Evolutionary conservation across 1,140 invertebrate species (phyloP), one percentile per base, ranked within the genome.

Genomic region (Laodelphax striatellus): DNA sequence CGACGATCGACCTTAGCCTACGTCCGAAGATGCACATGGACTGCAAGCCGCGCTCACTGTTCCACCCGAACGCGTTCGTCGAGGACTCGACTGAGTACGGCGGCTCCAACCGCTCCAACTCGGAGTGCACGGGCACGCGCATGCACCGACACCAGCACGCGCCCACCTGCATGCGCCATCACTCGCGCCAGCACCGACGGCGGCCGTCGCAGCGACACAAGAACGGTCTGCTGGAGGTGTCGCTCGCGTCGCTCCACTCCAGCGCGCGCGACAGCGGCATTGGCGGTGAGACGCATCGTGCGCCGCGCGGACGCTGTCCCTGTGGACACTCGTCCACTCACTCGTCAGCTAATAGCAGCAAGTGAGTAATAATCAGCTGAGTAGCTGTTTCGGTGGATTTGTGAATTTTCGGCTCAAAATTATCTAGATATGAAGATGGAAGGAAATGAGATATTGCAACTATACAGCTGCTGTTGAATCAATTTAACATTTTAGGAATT

Each of bases 211-310:
- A 43, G 55, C 63, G 63, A 67, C 63, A 57, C 13, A 59, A 60
- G 6, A 65, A 57, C 54, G 24, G 28, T 14, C 52, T 46, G 13
- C 57, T 79, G 54, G 85, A 87, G 70, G 82, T 82, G 53, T 85
- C 84, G 61, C 77, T 85, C 70, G 83, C 85, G 62, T 88, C 85
- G 58, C 76, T 88, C 62, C 85, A 87, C 76, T 89, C 87, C 60
- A 88, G 85, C 67, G 84, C 85, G 16, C 82, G 87, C 69, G 86
- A 89, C 74, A 88, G 86, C 8, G 87, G 86, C 38, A 87, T 89
- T 63, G 82, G 80, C 44, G 82, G 80, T 44, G 76, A 84, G 66
- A 75, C 67, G 14, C 64, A 67, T 10, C 54, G 55, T 10, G 66
- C 70, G 10, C 46, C 46, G 63, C 75, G 65, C 65, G 76, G 66